These are phyloP conservation scores for Asbolus verrucosus DNA, from an alignment of 1,140 invertebrate species.

Conservation along the genomic window DNA sequence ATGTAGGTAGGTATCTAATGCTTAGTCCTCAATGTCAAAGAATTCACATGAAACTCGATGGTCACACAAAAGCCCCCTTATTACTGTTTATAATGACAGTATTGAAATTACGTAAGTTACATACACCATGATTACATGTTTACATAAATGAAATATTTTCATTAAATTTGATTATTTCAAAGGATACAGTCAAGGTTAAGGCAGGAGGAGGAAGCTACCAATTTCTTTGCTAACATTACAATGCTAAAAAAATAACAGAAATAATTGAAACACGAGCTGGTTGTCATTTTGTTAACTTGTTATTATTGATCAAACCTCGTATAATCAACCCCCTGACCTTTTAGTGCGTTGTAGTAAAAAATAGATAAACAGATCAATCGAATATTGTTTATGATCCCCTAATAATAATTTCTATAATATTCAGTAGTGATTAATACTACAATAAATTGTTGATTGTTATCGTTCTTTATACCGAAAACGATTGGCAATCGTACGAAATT, in stretches of 20 bases:
- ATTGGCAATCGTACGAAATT: no score
- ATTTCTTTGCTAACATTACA: no score
- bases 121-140: conserved; percentile 36
- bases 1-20: not conserved
- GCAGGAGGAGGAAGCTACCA: conserved; percentile 12
- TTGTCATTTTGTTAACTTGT: no score
- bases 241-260: no score
- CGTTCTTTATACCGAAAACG: no score
- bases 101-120: conserved; percentile 39
- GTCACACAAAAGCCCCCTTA: conserved; percentile 6
- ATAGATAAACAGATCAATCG: conserved; percentile 10
- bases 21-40: conserved; percentile 1
- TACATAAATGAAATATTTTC: conserved; percentile 37
- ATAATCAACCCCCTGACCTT: not conserved
- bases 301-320: conserved; percentile 12
- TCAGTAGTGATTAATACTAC: no score
- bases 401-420: no score
- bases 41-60: conserved; percentile 8
- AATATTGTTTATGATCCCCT: no score
- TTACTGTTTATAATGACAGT: conserved; percentile 20
- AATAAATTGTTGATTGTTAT: no score
- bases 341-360: not conserved
- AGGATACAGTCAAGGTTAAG: conserved; percentile 39
- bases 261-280: not conserved
- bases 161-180: conserved; percentile 38